Base-by-base conservation (phyloP, 1,140 invertebrate genomes). In the Drosophila sp. region DNA sequence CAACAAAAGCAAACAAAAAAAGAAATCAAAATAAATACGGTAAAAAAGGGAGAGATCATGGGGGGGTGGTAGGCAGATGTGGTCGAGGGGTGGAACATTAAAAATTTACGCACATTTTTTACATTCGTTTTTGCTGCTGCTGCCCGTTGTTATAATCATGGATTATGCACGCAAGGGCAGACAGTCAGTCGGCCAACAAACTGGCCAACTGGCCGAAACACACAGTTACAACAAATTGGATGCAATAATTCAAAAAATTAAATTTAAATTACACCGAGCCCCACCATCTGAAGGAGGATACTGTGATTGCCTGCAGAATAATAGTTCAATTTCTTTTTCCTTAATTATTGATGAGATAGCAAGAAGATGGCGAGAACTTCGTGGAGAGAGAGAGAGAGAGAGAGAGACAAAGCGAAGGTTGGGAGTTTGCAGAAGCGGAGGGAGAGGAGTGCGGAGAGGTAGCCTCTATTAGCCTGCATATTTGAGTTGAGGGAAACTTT, bases 391-490 rank as follows among this genome's bases (percentile, higher is more conserved):
- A 11, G 3, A 11, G 11, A 11, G 3, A 11, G 1, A 38, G 35
- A 11, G 35, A 38, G 32, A 33, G 32, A 33, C 8, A 38, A 1
- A 38, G 35, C 1, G 35, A 38, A 11, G 10, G 35, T 7, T 1
- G 35, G 35, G 35, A 38, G 0, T 1, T 35, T 35, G 33, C 17
- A 17, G 40, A 17, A 6, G 1, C n/a, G 54, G 62, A 25, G 60
- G 60, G 77, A 66, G 63, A 54, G 60, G 72, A 17, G 4, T 29
- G 35, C n/a, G 6, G 8, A 7, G 40, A 11, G 17, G 1, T 41
- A 41, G 17, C 44, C 64, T 60, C 80, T 84, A 89, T 87, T 89
- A 90, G 80, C 77, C 85, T 67, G 85, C 80, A 89, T 89, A 84
- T 68, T 80, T 72, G 66, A 89, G 80, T 50, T 6, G 64, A 32